Percentiles rank a stretch among this genome's conserved stretches.
phyloP scores from a whole-genome alignment of 2,888 invertebrate species.

The Platycheirus albimanus region DNA sequence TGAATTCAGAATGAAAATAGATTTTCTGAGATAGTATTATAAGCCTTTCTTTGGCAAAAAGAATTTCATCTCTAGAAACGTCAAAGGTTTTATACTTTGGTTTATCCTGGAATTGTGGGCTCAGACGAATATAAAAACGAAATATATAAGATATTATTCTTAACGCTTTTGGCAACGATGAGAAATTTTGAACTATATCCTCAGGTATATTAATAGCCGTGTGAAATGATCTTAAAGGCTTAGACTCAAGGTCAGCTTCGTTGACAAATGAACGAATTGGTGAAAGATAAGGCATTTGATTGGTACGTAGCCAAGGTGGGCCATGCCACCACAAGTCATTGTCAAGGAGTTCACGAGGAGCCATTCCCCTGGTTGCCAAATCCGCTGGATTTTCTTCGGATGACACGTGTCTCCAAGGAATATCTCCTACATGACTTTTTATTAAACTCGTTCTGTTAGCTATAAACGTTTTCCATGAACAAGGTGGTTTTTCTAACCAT shows the following conservation, averaged over 20 bases:
- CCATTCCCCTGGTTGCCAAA: constrained; percentile 49
- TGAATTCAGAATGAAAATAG: constrained; percentile 2
- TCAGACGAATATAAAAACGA: constrained; percentile 33
- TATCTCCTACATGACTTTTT: constrained; percentile 29
- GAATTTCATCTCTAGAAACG: constrained; percentile 1
- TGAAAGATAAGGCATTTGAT: constrained; percentile 34
- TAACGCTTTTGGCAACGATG: constrained; percentile 32
- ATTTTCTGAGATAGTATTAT: constrained; percentile 14
- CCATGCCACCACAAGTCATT: constrained; percentile 57
- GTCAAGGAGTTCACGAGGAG: constrained; percentile 18
- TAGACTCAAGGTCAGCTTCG: constrained; percentile 30
- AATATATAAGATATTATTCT: constrained; percentile 45
- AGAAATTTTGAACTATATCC: constrained; percentile 22
- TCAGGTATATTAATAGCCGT: not conserved
- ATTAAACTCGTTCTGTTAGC: constrained; percentile 52
- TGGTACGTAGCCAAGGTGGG: constrained; percentile 26
- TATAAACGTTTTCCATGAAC: constrained; percentile 49
- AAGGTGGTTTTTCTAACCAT: constrained; percentile 25
- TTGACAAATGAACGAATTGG: not conserved
- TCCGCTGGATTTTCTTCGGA: constrained; percentile 58
- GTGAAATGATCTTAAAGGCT: constrained; percentile 25
- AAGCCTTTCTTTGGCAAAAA: constrained; percentile 4
- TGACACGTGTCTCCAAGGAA: constrained; percentile 55
- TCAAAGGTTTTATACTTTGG: not conserved
- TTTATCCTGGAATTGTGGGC: not conserved